Evolutionary conservation across 2,888 invertebrate species (phyloP).

Genomic region (Megaustenia siamemsis): DNA sequence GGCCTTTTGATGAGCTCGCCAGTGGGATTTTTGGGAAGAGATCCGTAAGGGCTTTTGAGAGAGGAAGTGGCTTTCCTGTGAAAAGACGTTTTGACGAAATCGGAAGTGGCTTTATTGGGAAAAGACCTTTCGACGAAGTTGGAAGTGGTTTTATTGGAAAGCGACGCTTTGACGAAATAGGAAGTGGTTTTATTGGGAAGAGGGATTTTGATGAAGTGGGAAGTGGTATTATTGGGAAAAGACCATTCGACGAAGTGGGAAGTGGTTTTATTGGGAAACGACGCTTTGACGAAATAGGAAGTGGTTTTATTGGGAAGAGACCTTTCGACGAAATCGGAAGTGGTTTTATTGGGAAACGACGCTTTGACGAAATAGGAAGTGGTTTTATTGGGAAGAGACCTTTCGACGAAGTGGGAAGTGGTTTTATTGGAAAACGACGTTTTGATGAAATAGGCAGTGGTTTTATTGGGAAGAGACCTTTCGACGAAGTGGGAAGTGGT

Average conservation of each 20-base stretch:
- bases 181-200: no score
- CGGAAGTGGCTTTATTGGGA: constrained; percentile 55
- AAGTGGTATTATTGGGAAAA: no score
- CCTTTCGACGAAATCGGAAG: constrained; percentile 53
- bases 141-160: no score
- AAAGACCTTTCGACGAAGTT: constrained; percentile 50
- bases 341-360: constrained; percentile 47
- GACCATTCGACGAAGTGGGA: constrained; percentile 52
- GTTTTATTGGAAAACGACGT: constrained; percentile 53
- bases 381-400: no score
- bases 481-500: constrained; percentile 53
- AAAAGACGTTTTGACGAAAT: constrained; percentile 48
- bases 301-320: constrained; percentile 40
- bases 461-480: constrained; percentile 41
- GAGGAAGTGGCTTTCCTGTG: constrained; percentile 4
- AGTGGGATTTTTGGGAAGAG: neutral
- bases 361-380: constrained; percentile 16
- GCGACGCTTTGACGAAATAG: no score
- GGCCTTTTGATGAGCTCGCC: neutral
- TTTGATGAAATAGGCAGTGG: constrained; percentile 45
- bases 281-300: constrained; percentile 37
- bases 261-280: constrained; percentile 56
- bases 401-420: no score
- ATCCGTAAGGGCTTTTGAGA: neutral
- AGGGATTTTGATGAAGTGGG: no score